Base-by-base conservation (phyloP, 2,888 invertebrate species). In the Nebria brevicollis region DNA sequence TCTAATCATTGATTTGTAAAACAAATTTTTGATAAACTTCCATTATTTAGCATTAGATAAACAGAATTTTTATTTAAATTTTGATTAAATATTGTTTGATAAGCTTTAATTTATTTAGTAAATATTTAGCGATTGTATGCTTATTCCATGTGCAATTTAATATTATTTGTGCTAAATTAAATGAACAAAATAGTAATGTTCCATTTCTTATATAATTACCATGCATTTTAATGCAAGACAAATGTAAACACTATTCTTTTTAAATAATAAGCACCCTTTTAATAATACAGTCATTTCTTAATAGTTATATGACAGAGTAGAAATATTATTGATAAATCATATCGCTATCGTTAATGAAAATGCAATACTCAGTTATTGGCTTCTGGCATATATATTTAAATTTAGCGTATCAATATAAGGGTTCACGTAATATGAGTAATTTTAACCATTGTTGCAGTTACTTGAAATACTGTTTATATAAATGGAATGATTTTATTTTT, bases 261-360 rank as follows among this genome's bases (percentile, higher is more conserved):
- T 66, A 78, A 78, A 78, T 73, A 73, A 78, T 78, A 78, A 78
- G 78, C 78, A 78, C 78, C 78, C 25, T 73, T 78, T 15, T 78
- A 64, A 78, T 54, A 73, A 78, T 73, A 78, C 78, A 78, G 78
- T 78, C 78, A 77, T 54, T 26, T 70, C 43, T 68, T 78, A 72
- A 72, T 7, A 72, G 8, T 73, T 73, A 78, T 11, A 13, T 54
- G 64, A 11, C 15, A 66, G 34, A 66, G 34, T 73, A 65, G 15
- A 70, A 20, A 20, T 70, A 25, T 34, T 20, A 5, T 13, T 66
- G 11, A 25, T 2, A 11, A 34, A 34, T n/a, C 3, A 25, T 25
- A 66, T 11, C 66, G 20, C 20, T 20, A 20, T 66, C 15, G 25
- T 15, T 20, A 34, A 73, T 34, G 2, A 34, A 78, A 25, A 34